phyloP scores from a whole-genome alignment of 2,113 vertebrate genomes.

The Ochotona princeps region DNA sequence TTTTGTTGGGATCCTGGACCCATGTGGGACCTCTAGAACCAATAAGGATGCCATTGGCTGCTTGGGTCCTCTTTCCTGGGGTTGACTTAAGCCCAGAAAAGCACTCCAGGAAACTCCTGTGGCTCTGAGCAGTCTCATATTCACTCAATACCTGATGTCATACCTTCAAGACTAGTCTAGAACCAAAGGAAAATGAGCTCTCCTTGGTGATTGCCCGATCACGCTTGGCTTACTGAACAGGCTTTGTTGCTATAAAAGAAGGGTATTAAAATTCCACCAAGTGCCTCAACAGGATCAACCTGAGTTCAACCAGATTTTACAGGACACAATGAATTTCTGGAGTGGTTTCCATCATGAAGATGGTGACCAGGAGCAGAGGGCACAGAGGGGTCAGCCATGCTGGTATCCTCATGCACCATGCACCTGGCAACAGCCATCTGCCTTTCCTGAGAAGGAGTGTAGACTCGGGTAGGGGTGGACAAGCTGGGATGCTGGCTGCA shows the following conservation, averaged over 20 bases:
- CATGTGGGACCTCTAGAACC: not conserved
- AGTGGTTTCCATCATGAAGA: slow-evolving; percentile 25
- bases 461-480: rapidly evolving
- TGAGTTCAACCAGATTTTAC: not conserved
- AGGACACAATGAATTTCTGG: not conserved
- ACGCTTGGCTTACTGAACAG: not conserved
- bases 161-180: not conserved
- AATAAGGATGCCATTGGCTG: not conserved
- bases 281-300: slow-evolving; percentile 19
- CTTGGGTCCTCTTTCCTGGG: not conserved
- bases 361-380: not conserved
- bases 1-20: not conserved
- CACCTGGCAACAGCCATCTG: not conserved
- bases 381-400: not conserved
- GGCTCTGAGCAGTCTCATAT: not conserved
- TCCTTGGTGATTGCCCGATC: not conserved
- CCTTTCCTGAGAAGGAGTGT: not conserved
- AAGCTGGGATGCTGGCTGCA: not conserved
- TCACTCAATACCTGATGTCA: not conserved
- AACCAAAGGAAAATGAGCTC: not conserved
- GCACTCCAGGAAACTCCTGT: not conserved
- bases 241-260: slow-evolving; percentile 53
- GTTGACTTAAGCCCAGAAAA: not conserved
- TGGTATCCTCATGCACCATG: not conserved
- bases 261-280: slow-evolving; percentile 41